A percentile compares a stretch with the other conserved stretches of the same genome.
Evolutionary conservation across 2,888 invertebrate species (phyloP).

Genomic region (Diaprepes abbreviatus): DNA sequence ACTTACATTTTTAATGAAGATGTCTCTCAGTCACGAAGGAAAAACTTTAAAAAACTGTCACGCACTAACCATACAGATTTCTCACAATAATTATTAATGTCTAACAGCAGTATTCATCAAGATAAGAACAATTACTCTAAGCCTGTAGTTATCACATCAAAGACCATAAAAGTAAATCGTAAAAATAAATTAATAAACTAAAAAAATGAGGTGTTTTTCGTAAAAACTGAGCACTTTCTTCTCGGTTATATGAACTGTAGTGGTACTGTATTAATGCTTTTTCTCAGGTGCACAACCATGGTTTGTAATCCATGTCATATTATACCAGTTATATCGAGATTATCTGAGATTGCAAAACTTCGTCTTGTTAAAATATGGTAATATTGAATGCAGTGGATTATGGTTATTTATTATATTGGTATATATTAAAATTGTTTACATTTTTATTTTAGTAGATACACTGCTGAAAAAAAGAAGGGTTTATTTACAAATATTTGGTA

Average conservation of each 20-base stretch:
- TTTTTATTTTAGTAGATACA: not conserved
- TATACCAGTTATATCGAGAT: conserved; percentile 41
- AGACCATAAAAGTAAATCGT: conserved; percentile 10
- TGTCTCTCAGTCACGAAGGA: not conserved
- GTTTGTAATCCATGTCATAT: conserved; percentile 25
- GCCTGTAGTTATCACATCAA: conserved; percentile 7
- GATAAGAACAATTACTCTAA: conserved; percentile 17
- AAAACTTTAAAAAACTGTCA: conserved; percentile 9
- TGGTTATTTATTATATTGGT: conserved; percentile 2
- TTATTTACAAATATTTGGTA: too few relatives aligned
- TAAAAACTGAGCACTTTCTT: conserved; percentile 20
- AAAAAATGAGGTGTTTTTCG: not conserved
- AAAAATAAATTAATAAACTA: not conserved
- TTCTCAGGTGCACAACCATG: conserved; percentile 19
- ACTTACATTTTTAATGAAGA: conserved; percentile 16
- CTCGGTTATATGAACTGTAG: conserved; percentile 5
- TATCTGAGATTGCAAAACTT: conserved; percentile 32
- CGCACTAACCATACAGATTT: conserved; percentile 18
- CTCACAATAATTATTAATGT: conserved; percentile 23
- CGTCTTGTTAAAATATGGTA: conserved; percentile 31
- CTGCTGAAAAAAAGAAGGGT: too few relatives aligned
- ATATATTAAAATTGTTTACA: conserved; percentile 1
- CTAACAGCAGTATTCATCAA: conserved; percentile 14
- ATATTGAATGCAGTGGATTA: conserved; percentile 3
- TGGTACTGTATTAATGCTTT: too few relatives aligned